These are phyloP conservation scores for Bothrops jararaca DNA, from an alignment of 2,113 vertebrate species.

Conservation along the genomic window DNA sequence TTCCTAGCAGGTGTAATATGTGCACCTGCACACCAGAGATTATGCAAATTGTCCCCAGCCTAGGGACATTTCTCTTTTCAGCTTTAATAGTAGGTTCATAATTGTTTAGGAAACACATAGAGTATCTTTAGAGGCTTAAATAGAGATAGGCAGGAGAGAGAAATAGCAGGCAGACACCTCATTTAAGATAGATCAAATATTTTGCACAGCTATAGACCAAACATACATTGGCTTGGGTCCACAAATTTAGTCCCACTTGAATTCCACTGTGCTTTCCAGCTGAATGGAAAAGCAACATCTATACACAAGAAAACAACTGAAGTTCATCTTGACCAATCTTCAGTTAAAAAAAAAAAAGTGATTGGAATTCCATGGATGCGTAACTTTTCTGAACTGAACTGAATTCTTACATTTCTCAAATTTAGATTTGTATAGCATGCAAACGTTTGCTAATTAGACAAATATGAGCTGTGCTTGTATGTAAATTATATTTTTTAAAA, in stretches of 20 bases:
- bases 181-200: neutral
- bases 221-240: neutral
- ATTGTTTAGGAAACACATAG: constrained; percentile 20
- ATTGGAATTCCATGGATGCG: neutral
- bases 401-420: neutral
- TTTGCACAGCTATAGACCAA: neutral
- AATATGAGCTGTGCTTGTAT: neutral
- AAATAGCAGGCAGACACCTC: neutral
- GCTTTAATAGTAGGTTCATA: constrained; percentile 6
- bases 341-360: neutral
- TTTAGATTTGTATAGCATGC: neutral
- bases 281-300: neutral
- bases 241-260: neutral
- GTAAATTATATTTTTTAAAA: neutral
- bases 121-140: constrained; percentile 13
- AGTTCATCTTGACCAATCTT: neutral
- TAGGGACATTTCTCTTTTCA: constrained; percentile 16
- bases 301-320: neutral
- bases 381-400: neutral
- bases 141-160: neutral
- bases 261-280: neutral
- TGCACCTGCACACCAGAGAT: constrained; percentile 22
- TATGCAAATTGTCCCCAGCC: constrained; percentile 22
- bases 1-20: constrained; percentile 52
- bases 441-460: neutral